These are phyloP conservation scores for Lutraria rhynchaena DNA, from an alignment of 1,140 invertebrate genomes.

Conservation along the genomic window DNA sequence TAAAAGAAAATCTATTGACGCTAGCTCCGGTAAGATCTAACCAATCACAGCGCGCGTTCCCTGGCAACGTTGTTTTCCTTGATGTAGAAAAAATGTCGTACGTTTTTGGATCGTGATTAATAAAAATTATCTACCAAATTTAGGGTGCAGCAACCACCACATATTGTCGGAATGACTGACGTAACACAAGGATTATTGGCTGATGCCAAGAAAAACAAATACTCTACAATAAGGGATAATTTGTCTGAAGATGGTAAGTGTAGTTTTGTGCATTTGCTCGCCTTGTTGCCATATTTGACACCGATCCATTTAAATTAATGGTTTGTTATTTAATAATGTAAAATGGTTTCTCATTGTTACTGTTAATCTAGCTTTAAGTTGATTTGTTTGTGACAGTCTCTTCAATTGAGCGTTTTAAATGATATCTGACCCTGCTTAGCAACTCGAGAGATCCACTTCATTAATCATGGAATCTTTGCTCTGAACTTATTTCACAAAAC, in stretches of 20 bases:
- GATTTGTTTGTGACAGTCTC: no score
- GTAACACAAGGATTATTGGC: slow-evolving; percentile 75
- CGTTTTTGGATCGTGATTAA: slow-evolving; percentile 35
- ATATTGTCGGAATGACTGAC: slow-evolving; percentile 72
- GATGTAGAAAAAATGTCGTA: slow-evolving; percentile 32
- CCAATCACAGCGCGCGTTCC: slow-evolving; percentile 65
- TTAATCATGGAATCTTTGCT: no score
- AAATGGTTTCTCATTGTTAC: no score
- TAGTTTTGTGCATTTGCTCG: no score
- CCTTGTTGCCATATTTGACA: no score
- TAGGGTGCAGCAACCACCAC: slow-evolving; percentile 2
- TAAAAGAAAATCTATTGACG: not conserved
- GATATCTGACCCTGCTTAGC: no score
- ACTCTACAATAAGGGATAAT: slow-evolving; percentile 72
- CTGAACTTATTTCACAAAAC: no score
- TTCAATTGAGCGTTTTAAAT: no score
- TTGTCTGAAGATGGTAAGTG: slow-evolving; percentile 78
- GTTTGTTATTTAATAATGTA: no score
- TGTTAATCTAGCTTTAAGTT: no score
- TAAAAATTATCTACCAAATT: not conserved
- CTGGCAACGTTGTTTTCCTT: slow-evolving; percentile 76
- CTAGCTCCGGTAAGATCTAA: slow-evolving; percentile 70
- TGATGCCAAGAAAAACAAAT: slow-evolving; percentile 77
- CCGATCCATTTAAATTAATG: no score
- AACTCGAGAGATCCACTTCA: no score